Conservation (phyloP, 2,797 vertebrate species). For the Okamejei kenojei region DNA sequence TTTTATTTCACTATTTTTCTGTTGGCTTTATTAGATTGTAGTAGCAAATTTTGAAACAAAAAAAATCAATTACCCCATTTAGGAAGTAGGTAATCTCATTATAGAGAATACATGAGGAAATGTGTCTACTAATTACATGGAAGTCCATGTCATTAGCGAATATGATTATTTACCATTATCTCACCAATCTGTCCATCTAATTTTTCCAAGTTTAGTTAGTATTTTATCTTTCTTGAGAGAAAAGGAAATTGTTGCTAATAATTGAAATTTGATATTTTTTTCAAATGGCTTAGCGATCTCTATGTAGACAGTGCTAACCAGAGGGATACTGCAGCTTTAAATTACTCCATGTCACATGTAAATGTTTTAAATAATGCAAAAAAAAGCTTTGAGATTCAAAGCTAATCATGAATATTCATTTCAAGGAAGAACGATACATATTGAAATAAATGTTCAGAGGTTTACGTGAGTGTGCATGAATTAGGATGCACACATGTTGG, state of each 20-base stretch:
- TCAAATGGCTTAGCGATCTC: background rate
- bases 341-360: conserved; percentile 19
- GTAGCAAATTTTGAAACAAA: background rate
- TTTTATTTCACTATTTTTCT: background rate
- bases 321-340: conserved; percentile 36
- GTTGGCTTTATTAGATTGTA: background rate
- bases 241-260: background rate
- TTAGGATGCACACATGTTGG: conserved; percentile 16
- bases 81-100: too few relatives aligned
- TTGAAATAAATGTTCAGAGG: background rate
- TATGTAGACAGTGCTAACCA: background rate
- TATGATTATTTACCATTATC: background rate
- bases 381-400: conserved; percentile 31
- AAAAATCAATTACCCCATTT: background rate
- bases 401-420: background rate
- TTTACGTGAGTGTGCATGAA: conserved; percentile 7
- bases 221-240: background rate
- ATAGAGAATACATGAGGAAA: background rate
- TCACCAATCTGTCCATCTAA: background rate
- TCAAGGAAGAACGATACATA: background rate
- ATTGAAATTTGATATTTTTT: too few relatives aligned
- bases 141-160: background rate
- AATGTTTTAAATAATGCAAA: conserved; percentile 38
- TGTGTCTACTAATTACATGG: background rate
- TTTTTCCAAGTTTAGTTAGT: background rate